Base-by-base conservation (phyloP, 2,888 invertebrate species). In the Nowickia ferox region DNA sequence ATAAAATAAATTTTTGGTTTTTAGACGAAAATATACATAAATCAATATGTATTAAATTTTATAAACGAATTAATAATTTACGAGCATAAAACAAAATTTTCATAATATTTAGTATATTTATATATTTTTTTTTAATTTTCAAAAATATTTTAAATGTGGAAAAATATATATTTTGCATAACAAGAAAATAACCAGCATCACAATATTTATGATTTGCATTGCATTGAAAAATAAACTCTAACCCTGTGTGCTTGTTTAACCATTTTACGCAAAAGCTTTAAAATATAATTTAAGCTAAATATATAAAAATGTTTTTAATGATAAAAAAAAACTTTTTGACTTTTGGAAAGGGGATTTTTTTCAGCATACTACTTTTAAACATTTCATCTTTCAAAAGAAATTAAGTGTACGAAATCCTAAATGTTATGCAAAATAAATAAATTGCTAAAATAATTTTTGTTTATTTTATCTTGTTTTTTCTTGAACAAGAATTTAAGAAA, bases 401-500 rank as follows among this genome's bases (percentile, higher is more conserved):
- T 9, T n/a, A 46, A 17, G n/a, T 38, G 30, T 30, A 48, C 2
- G 40, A 38, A 61, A 30, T 19, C 30, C 42, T 53, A 22, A 44
- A 51, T 69, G 51, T 61, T 22, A 61, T 61, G 15, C 22, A n/a
- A 44, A 30, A 53, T 44, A 51, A 63, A 48, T 19, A 77, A 44
- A 68, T 59, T 48, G 17, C 13, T 15, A 38, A 11, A 13, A 44
- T 30, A 30, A 40, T n/a, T 63, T 57, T 13, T 53, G 38, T 10
- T 40, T 68, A 30, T 30, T 30, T 30, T 30, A 30, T 40, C 51
- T 51, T 40, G n/a, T 19, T 22, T 17, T 44, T 40, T 63, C 15
- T 11, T 53, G 15, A 57, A 72, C 17, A 63, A 61, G n/a, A 71
- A 61, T 46, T 71, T 53, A 53, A 71, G 55, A 63, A 51, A 71